These are phyloP conservation scores for Microtus richardsoni DNA, from an alignment of 2,113 vertebrate species.

Conservation along the genomic window DNA sequence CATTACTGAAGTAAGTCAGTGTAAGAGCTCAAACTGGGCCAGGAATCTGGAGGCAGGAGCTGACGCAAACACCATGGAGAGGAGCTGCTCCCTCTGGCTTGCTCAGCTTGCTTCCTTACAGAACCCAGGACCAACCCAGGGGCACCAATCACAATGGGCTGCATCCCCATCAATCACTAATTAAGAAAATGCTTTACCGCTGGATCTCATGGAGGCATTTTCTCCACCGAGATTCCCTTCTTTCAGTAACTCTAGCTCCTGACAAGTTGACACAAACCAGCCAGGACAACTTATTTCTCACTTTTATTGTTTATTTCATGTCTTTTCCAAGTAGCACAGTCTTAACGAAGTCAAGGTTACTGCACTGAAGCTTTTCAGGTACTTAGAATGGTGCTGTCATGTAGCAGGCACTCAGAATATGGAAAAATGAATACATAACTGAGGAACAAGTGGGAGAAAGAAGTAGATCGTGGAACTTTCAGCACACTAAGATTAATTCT, in stretches of 20 bases:
- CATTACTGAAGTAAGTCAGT: background rate
- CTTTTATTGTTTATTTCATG: background rate
- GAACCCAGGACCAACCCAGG: background rate
- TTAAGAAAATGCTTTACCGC: background rate
- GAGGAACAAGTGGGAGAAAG: background rate
- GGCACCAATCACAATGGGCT: background rate
- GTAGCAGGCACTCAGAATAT: background rate
- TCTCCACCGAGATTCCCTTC: background rate
- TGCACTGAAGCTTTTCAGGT: background rate
- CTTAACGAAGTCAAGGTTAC: background rate
- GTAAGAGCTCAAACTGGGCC: background rate
- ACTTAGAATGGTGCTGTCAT: background rate
- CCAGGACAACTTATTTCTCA: background rate
- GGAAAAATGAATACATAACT: background rate
- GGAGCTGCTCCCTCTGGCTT: background rate
- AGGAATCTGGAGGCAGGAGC: background rate
- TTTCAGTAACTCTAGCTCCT: background rate
- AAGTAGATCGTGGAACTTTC: background rate
- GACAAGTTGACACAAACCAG: background rate
- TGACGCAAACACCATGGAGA: too few relatives aligned
- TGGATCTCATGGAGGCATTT: background rate
- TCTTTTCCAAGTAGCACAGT: background rate
- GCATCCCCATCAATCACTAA: background rate
- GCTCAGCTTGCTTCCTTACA: background rate
- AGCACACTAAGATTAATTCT: background rate